A percentile compares a stretch with the other conserved stretches of the same genome.
These are phyloP conservation scores for Lagria hirta DNA, from an alignment of 2,888 invertebrate genomes.

Conservation along the genomic window DNA sequence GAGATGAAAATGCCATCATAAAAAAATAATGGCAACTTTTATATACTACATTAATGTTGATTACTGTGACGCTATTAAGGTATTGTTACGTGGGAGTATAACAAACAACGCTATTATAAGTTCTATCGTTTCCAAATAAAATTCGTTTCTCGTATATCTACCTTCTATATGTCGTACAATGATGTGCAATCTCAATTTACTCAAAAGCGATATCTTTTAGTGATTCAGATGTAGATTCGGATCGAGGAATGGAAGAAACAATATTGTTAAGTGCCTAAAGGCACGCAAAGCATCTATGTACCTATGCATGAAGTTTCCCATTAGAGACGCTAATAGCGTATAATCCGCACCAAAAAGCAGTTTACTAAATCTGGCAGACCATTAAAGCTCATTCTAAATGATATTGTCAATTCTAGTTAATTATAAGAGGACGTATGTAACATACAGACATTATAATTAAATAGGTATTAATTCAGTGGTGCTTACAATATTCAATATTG, in stretches of 20 bases:
- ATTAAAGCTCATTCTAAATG: too few relatives aligned
- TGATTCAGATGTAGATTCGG: conserved; percentile 22
- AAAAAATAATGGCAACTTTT: too few relatives aligned
- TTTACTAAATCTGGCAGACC: too few relatives aligned
- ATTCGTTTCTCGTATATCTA: too few relatives aligned
- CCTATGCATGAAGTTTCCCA: conserved; percentile 11
- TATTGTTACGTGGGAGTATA: conserved; percentile 7
- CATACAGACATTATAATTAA: too few relatives aligned
- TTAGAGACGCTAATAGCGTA: conserved; percentile 11
- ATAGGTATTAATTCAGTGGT: too few relatives aligned
- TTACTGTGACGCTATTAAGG: conserved; percentile 2
- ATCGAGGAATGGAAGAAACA: conserved; percentile 24
- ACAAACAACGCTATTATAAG: conserved; percentile 14
- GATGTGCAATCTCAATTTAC: conserved; percentile 24
- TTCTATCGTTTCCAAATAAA: conserved; percentile 17
- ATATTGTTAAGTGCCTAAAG: conserved; percentile 23
- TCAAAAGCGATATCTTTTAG: conserved; percentile 19
- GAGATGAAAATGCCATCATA: too few relatives aligned
- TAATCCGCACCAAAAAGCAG: conserved; percentile 6
- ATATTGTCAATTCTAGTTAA: too few relatives aligned
- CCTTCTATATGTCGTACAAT: conserved; percentile 23
- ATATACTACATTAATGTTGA: conserved; percentile 7
- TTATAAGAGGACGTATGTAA: too few relatives aligned
- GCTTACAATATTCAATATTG: too few relatives aligned
- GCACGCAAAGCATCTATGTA: conserved; percentile 20